These are phyloP conservation scores for Drosophila virilis DNA, from an alignment of 1,140 invertebrate species.

Conservation along the genomic window DNA sequence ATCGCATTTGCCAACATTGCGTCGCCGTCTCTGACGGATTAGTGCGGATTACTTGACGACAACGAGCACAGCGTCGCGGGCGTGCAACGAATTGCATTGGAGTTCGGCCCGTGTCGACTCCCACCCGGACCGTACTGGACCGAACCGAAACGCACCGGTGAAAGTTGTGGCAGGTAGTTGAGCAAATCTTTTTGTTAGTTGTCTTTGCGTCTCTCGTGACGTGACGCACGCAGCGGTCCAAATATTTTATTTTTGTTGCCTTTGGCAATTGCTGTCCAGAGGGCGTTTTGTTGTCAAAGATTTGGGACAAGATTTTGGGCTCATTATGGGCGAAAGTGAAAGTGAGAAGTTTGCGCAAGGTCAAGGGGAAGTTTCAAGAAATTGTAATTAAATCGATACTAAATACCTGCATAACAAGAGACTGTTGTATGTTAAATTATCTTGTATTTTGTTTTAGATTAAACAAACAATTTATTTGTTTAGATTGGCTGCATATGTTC, in stretches of 20 bases:
- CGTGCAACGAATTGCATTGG: neutral
- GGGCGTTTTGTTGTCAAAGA: constrained; percentile 38
- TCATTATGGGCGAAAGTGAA: constrained; percentile 25
- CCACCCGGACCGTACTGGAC: too few species aligned
- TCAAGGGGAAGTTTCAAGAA: neutral
- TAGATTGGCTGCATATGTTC: too few species aligned
- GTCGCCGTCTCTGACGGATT: constrained; percentile 63
- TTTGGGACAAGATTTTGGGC: constrained; percentile 16
- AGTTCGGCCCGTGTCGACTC: too few species aligned
- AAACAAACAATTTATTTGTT: too few species aligned
- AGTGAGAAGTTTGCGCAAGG: constrained; percentile 14
- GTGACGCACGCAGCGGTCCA: constrained; percentile 31
- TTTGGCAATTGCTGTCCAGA: neutral
- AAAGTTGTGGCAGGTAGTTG: constrained; percentile 66
- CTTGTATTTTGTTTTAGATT: too few species aligned
- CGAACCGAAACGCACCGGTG: constrained; percentile 14
- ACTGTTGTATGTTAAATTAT: too few species aligned
- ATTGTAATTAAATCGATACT: neutral
- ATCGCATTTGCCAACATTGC: constrained; percentile 73
- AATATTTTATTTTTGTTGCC: constrained; percentile 17
- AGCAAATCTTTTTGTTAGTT: constrained; percentile 16
- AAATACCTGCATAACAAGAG: too few species aligned
- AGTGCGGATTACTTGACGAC: constrained; percentile 57
- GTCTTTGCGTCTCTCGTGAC: constrained; percentile 26
- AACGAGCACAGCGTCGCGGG: neutral